Base-by-base conservation (phyloP, 2,113 vertebrate species). In the Toxostoma redivivum region DNA sequence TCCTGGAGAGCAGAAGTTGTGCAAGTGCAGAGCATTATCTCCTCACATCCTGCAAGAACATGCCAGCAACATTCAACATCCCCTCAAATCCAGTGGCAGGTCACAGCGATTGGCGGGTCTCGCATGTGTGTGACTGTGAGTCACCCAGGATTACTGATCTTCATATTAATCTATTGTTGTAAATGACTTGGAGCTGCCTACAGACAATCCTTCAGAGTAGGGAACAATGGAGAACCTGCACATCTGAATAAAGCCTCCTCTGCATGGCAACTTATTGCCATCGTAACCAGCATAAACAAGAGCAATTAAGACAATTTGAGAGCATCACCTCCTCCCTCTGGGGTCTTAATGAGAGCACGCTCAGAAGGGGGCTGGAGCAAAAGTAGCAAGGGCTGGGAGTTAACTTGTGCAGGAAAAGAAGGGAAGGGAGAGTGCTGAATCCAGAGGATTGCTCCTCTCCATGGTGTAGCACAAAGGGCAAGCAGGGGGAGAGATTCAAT, bases 131-230 rank as follows among this genome's bases (percentile, higher is more conserved):
- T 97, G 96, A 97, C 93, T 95, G 94, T 97, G 97, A 97, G 88
- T 97, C 97, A 97, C 90, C 57, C 79, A 30, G 73, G 28, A 89
- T 96, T 96, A 97, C 92, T 88, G 96, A 97, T 97, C 96, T 96
- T 87, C 95, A 73, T 61, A 74, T 96, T 95, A 90, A 95, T 94
- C 96, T 95, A 96, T 97, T 97, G 97, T 97, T 97, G 91, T n/a
- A 89, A 92, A 60, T 97, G 96, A 97, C 96, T 97, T 83, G 94
- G 92, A 97, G 96, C 97, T 97, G 97, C 97, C 97, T 97, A 97
- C 97, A 97, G 96, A 97, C 79, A 83, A 95, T 95, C 93, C 74
- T 96, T 95, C 94, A 94, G 91, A 94, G 76, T 12, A 28, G 0
- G 31, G 94, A 97, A 97, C 97, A 97, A 97, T 95, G 96, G 67